Evolutionary conservation across 1,140 invertebrate species (phyloP), one percentile per base, ranked within the genome.

Genomic region (Homalodisca vitripennis): DNA sequence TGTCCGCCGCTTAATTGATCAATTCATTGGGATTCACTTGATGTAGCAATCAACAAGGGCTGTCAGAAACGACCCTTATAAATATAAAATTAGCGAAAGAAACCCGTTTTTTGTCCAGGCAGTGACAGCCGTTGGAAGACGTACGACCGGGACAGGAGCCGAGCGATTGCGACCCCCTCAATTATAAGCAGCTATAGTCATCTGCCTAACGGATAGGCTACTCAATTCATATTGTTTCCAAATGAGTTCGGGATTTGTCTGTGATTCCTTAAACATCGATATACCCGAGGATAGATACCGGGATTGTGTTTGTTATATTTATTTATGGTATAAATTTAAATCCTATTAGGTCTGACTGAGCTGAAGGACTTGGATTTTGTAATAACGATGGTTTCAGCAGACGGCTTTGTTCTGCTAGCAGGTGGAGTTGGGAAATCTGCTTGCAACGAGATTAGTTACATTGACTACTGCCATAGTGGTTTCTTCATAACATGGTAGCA

Each of bases 251-350:
- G 55, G 14, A 60, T 60, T 60, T 60, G 55, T 60, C 55, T 60
- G 55, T 60, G 55, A 60, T 60, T 60, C 55, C 55, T 60, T 60
- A 60, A 60, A 60, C 55, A 60, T 60, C 55, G 24, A 2, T 2
- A 30, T 26, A 3, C 55, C 3, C 22, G 3, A 30, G 12, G 6
- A 20, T 13, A 53, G 12, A 6, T 14, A 6, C 27, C 34, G 17
- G 34, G 17, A 1, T 29, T 60, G 26, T 10, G 24, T 30, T 26
- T 27, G 22, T 60, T 26, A 60, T 22, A 60, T 60, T 60, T 60
- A 60, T 60, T 60, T 60, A 60, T 60, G 55, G 55, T 60, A 60
- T 60, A 60, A 60, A 60, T 60, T 60, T 60, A 60, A 60, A 60
- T 60, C 10, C 22, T 26, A 60, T 60, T 60, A 60, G 22, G 34